phyloP scores from a whole-genome alignment of 2,888 invertebrate species.

The Eremobia ochroleuca region DNA sequence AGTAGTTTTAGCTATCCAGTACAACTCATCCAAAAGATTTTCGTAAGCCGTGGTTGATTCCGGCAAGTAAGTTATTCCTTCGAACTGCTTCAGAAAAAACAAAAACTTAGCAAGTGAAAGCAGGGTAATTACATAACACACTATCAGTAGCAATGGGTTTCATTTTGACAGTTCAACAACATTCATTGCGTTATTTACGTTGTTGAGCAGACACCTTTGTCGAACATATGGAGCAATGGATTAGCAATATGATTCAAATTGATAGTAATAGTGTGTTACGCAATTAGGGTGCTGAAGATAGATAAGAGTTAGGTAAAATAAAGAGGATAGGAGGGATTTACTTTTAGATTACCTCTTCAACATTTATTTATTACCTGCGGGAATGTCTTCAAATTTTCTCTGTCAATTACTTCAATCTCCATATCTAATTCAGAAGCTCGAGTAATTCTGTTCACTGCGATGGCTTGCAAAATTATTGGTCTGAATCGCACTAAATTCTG shows the following conservation, averaged over 20 bases:
- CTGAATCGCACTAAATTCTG: conserved; percentile 80
- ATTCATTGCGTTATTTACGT: too few species aligned
- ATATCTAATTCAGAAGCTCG: conserved; percentile 83
- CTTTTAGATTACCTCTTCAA: not conserved
- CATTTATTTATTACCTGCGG: conserved; percentile 72
- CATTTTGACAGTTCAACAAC: too few species aligned
- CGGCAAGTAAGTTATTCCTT: conserved; percentile 80
- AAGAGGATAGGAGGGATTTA: too few species aligned
- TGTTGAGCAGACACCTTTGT: too few species aligned
- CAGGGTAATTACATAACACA: too few species aligned
- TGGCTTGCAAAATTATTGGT: conserved; percentile 83
- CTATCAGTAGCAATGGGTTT: too few species aligned
- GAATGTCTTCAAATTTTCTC: conserved; percentile 78
- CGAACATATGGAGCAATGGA: too few species aligned
- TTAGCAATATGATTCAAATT: too few species aligned
- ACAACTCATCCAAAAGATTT: conserved; percentile 83
- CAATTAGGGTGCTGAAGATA: too few species aligned
- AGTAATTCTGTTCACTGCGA: conserved; percentile 86
- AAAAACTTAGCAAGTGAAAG: too few species aligned
- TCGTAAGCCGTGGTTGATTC: conserved; percentile 77
- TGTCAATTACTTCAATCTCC: conserved; percentile 88
- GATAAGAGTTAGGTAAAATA: not conserved
- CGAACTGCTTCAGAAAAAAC: conserved; percentile 74
- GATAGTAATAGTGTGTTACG: too few species aligned
- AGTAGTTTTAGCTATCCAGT: conserved; percentile 88